Evolutionary conservation across 2,113 vertebrate genomes (phyloP), one percentile per base, ranked within the genome.

Genomic region (Lampris incognitus): DNA sequence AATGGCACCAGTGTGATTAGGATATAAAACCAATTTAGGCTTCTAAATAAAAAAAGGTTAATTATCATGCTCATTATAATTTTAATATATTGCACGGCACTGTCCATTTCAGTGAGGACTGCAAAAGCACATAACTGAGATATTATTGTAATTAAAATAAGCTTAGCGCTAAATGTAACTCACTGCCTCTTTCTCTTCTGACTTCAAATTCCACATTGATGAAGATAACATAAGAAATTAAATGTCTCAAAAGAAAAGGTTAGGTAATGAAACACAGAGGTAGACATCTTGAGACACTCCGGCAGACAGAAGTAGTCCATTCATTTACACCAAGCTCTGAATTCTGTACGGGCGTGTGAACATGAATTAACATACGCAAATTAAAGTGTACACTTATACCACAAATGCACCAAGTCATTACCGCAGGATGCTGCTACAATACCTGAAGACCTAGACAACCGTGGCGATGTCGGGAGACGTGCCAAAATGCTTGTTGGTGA

Each of bases 11-110:
- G 85, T 84, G 55, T 86, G 59, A 74, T 81, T 65, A 79, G 66
- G 86, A 78, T 82, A 74, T 55, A 66, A 83, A 82, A 79, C 51
- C 62, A 80, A 78, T 88, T 80, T 80, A 39, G 51, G 66, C 48
- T 72, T 74, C 46, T 56, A 78, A 85, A 84, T 82, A 82, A 60
- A 68, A 74, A 83, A 77, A 41, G 55, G 70, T 37, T 79, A 80
- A 91, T 91, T 88, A 83, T 72, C 74, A 88, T 89, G 87, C 87
- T 82, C 75, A 89, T 91, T 78, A 73, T 81, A 42, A 66, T 85
- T 89, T 74, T 79, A 88, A 89, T 89, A 84, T 84, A 42, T 79
- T 82, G 69, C 69, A 66, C 67, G 65, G 64, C 70, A 75, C 79
- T 82, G 58, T 82, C 77, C 58, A 82, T 81, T 86, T 77, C 59